Evolutionary conservation across 1,140 invertebrate genomes (phyloP).

Genomic region (Pararge aegeria): DNA sequence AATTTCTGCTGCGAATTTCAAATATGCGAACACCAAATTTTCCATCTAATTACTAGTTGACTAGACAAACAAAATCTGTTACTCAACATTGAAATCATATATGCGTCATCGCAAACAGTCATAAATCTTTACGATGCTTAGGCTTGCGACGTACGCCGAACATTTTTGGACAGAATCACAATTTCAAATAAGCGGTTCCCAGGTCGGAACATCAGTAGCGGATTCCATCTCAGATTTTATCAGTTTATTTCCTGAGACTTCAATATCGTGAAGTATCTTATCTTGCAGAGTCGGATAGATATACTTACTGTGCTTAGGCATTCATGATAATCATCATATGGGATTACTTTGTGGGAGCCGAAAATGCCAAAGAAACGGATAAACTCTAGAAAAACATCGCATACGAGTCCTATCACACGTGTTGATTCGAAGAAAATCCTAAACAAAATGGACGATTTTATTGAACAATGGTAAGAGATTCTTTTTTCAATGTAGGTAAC

Average conservation of each 20-base stretch:
- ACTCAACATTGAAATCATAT: not conserved
- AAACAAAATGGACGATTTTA: slow-evolving; percentile 44
- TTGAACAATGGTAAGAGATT: slow-evolving; percentile 47
- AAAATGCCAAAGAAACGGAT: slow-evolving; percentile 20
- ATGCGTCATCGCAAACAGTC: slow-evolving; percentile 2
- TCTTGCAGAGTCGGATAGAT: slow-evolving; percentile 12
- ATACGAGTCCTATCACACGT: not conserved
- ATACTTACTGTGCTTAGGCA: slow-evolving; percentile 14
- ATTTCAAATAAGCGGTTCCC: not conserved
- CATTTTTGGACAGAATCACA: not conserved
- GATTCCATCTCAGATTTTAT: slow-evolving; percentile 22
- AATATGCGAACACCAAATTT: not conserved
- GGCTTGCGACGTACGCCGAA: too few species aligned
- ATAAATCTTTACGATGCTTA: not conserved
- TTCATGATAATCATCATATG: slow-evolving; percentile 14
- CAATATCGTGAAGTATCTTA: slow-evolving; percentile 16
- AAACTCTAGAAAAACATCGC: not conserved
- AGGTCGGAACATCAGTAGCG: not conserved
- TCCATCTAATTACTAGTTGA: not conserved
- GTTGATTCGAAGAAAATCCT: slow-evolving; percentile 2
- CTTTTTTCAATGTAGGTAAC: not conserved
- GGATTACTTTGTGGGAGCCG: slow-evolving; percentile 10
- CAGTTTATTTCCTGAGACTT: slow-evolving; percentile 17
- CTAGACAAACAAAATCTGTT: not conserved
- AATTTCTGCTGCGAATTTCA: not conserved